These are phyloP conservation scores for Synanthedon formicaeformis DNA, from an alignment of 2,888 invertebrate genomes.

Conservation along the genomic window DNA sequence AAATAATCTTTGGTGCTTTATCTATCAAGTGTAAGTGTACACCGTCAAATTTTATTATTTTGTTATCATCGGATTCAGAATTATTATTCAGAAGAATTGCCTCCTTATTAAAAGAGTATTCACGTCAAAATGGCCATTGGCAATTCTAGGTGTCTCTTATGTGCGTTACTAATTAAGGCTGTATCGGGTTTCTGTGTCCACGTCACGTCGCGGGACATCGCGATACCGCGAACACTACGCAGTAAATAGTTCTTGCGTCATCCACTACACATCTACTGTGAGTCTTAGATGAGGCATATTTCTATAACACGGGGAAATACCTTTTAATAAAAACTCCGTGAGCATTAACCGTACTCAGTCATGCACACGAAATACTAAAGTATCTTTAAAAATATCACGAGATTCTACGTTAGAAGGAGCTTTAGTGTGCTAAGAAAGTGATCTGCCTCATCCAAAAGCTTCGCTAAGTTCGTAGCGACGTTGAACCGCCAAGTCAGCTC, in stretches of 20 bases:
- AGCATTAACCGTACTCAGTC: no score
- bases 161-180: conserved; percentile 33
- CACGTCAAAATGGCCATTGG: neutral
- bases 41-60: no score
- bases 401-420: no score
- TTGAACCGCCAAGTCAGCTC: conserved; percentile 36
- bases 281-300: conserved; percentile 9
- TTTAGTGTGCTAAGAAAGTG: no score
- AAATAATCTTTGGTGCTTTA: no score
- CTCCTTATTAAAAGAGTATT: no score
- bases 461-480: conserved; percentile 12
- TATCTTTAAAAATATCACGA: no score
- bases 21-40: no score
- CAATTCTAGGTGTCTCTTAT: neutral
- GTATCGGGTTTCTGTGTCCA: conserved; percentile 25
- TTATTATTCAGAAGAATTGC: no score
- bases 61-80: no score
- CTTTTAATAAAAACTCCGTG: no score
- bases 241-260: conserved; percentile 5
- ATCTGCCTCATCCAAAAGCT: neutral
- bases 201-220: conserved; percentile 4
- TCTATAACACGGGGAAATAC: conserved; percentile 1
- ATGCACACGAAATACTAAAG: no score
- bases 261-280: conserved; percentile 7
- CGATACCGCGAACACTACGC: conserved; percentile 17